phyloP scores from a whole-genome alignment of 2,113 vertebrate species.

The Caretta caretta region DNA sequence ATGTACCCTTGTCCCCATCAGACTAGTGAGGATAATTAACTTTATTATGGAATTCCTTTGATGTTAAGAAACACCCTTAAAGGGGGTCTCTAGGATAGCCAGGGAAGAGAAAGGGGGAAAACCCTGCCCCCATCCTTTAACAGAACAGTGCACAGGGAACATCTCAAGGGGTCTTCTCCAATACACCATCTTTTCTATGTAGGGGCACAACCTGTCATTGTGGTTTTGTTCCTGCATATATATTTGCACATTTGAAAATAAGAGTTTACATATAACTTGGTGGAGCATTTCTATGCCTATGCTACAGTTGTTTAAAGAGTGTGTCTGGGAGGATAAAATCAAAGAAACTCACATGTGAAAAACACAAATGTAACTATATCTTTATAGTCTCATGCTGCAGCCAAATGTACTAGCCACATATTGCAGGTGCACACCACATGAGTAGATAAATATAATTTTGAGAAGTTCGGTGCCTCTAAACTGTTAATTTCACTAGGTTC shows the following conservation, averaged over 20 bases:
- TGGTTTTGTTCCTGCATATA: not conserved
- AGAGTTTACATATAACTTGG: not conserved
- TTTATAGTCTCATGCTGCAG: not conserved
- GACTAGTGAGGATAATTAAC: not conserved
- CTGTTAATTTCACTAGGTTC: constrained; percentile 40
- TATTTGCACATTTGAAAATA: not conserved
- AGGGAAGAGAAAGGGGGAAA: not conserved
- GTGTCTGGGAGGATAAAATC: not conserved
- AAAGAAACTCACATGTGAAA: not conserved
- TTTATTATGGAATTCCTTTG: not conserved
- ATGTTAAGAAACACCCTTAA: not conserved
- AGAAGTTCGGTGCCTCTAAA: not conserved
- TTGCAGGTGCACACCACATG: constrained; percentile 9
- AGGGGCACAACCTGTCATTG: not conserved
- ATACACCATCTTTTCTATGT: not conserved
- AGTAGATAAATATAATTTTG: not conserved
- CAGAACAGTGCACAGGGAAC: not conserved
- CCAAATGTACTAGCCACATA: not conserved
- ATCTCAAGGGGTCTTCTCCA: not conserved
- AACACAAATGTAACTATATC: not conserved
- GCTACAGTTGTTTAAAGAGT: not conserved
- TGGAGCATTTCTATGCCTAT: not conserved
- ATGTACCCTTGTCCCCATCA: not conserved
- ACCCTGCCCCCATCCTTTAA: not conserved
- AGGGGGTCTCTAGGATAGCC: not conserved